A percentile compares a stretch with the other conserved stretches of the same genome.
These are phyloP conservation scores for Plectrocnemia conspersa DNA, from an alignment of 1,140 invertebrate species.

Conservation along the genomic window DNA sequence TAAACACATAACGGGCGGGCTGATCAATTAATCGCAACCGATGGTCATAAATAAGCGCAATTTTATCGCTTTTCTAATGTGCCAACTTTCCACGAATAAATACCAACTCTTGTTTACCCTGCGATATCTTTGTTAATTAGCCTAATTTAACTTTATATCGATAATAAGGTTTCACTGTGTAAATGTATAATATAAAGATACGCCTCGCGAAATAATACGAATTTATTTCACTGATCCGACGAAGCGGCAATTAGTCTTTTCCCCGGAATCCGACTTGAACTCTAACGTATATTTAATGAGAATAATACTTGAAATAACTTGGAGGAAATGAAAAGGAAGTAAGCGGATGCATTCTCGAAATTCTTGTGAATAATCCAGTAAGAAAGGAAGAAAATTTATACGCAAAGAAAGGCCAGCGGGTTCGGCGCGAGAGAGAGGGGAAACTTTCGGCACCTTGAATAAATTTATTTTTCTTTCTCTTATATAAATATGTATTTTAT, in stretches of 20 bases:
- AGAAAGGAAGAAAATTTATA: slow-evolving; percentile 5
- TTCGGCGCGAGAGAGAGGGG: neutral
- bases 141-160: no score
- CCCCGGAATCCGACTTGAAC: neutral
- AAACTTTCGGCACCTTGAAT: neutral
- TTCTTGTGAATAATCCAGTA: slow-evolving; percentile 3
- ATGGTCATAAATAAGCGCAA: no score
- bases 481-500: no score
- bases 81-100: no score
- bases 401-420: slow-evolving; percentile 3
- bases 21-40: no score
- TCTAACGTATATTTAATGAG: slow-evolving; percentile 15
- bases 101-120: no score
- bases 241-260: slow-evolving; percentile 8
- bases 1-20: no score
- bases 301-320: slow-evolving; percentile 12
- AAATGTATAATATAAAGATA: no score
- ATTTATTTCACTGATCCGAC: slow-evolving; percentile 5
- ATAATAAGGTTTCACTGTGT: no score
- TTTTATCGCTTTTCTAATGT: no score
- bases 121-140: no score
- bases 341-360: slow-evolving; percentile 18
- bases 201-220: neutral
- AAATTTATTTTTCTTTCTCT: no score
- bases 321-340: slow-evolving; percentile 13